These are phyloP conservation scores for Galagoides demidoff DNA, from an alignment of 2,797 vertebrate species.

Conservation along the genomic window DNA sequence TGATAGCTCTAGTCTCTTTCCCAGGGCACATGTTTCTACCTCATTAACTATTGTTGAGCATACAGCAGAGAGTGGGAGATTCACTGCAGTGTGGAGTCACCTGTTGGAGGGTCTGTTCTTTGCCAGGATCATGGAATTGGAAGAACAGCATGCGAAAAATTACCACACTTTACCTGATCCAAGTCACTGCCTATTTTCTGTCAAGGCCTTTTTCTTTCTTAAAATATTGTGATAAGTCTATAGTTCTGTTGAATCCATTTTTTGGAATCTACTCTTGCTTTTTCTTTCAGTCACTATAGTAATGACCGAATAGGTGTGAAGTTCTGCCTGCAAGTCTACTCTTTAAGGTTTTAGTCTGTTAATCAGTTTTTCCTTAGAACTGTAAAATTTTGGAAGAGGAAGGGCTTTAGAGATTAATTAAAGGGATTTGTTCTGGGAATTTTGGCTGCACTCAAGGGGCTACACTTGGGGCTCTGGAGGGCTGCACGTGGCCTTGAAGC, in stretches of 20 bases:
- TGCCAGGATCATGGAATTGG: neutral
- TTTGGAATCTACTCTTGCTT: neutral
- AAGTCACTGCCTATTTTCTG: neutral
- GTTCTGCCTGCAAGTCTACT: neutral
- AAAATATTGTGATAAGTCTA: neutral
- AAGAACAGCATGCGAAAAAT: slow-evolving; percentile 15
- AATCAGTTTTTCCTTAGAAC: neutral
- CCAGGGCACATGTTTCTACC: slow-evolving; percentile 32
- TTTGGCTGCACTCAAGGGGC: neutral
- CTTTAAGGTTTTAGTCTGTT: neutral
- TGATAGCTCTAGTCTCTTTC: slow-evolving; percentile 30
- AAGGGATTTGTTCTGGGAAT: neutral
- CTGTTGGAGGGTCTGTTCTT: slow-evolving; percentile 22
- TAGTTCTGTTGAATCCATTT: neutral
- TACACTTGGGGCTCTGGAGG: neutral
- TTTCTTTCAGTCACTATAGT: neutral
- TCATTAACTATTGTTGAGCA: slow-evolving; percentile 51
- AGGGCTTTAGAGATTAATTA: neutral
- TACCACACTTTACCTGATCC: neutral
- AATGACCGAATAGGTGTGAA: neutral
- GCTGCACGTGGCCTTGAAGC: neutral
- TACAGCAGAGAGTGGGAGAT: slow-evolving; percentile 21
- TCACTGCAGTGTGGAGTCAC: slow-evolving; percentile 11
- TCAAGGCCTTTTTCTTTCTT: neutral
- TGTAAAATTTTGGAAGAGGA: neutral